Conservation (phyloP, 2,888 invertebrate genomes). For the Agriopis aurantiaria region DNA sequence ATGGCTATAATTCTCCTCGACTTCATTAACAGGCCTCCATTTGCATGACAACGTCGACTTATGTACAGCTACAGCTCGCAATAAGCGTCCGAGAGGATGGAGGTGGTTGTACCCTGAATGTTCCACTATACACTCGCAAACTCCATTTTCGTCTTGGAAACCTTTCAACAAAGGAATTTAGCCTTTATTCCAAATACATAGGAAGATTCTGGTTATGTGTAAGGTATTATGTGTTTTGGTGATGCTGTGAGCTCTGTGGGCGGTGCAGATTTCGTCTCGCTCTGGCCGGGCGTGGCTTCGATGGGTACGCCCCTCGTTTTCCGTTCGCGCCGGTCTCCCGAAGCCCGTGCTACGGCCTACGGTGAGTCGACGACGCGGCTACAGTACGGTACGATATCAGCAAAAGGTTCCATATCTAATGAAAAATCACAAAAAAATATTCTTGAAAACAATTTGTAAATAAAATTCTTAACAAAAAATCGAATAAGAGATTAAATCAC, state of each 20-base stretch:
- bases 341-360: slow-evolving; percentile 53
- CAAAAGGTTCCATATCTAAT: neutral
- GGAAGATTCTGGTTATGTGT: slow-evolving; percentile 26
- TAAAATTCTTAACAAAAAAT: neutral
- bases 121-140: slow-evolving; percentile 50
- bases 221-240: slow-evolving; percentile 47
- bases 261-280: slow-evolving; percentile 69
- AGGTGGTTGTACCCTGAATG: slow-evolving; percentile 62
- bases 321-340: slow-evolving; percentile 48
- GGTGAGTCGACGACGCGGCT: slow-evolving; percentile 38
- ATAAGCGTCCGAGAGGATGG: slow-evolving; percentile 68
- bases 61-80: slow-evolving; percentile 70
- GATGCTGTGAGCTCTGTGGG: slow-evolving; percentile 67
- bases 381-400: slow-evolving; percentile 9
- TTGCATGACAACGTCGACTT: slow-evolving; percentile 82
- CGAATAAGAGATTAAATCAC: neutral
- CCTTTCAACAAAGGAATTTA: slow-evolving; percentile 47
- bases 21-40: slow-evolving; percentile 86
- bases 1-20: slow-evolving; percentile 84
- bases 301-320: slow-evolving; percentile 69
- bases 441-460: neutral
- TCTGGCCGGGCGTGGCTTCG: slow-evolving; percentile 76
- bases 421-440: too few species aligned
- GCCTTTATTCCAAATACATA: slow-evolving; percentile 53
- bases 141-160: slow-evolving; percentile 22